These are phyloP conservation scores for Carcharodon carcharias DNA, from an alignment of 2,797 vertebrate genomes.

Conservation along the genomic window DNA sequence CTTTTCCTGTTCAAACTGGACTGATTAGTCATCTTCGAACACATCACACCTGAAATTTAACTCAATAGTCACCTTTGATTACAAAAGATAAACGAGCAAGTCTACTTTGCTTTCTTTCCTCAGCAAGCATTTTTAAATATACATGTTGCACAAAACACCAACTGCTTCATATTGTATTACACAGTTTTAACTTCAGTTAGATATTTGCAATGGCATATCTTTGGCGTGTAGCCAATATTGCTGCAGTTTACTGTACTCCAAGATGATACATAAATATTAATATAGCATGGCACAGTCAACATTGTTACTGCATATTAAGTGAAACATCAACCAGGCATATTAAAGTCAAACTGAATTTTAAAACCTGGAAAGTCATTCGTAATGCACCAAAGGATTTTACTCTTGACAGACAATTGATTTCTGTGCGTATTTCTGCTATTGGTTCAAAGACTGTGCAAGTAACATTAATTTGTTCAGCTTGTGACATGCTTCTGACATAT, in stretches of 20 bases:
- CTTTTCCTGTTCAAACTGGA: neutral
- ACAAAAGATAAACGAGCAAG: neutral
- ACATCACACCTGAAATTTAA: neutral
- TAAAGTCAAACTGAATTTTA: conserved; percentile 14
- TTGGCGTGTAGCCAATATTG: neutral
- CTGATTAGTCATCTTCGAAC: neutral
- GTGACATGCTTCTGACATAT: neutral
- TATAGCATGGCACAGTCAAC: neutral
- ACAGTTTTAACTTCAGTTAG: neutral
- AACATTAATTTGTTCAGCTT: neutral
- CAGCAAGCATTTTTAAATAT: neutral
- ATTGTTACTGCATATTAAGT: conserved; percentile 11
- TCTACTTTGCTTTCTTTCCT: neutral
- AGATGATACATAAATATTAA: conserved; percentile 12
- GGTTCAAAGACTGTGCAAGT: neutral
- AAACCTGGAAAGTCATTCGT: conserved; percentile 4
- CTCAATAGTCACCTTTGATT: neutral
- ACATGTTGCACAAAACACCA: neutral
- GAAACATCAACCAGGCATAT: conserved; percentile 17
- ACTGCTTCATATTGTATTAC: neutral
- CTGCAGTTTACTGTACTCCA: neutral
- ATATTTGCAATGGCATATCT: neutral
- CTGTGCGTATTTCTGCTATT: neutral
- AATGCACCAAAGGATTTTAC: neutral
- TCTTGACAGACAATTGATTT: neutral